Evolutionary conservation across 2,113 vertebrate genomes (phyloP).

Genomic region (Phocoena phocoena): DNA sequence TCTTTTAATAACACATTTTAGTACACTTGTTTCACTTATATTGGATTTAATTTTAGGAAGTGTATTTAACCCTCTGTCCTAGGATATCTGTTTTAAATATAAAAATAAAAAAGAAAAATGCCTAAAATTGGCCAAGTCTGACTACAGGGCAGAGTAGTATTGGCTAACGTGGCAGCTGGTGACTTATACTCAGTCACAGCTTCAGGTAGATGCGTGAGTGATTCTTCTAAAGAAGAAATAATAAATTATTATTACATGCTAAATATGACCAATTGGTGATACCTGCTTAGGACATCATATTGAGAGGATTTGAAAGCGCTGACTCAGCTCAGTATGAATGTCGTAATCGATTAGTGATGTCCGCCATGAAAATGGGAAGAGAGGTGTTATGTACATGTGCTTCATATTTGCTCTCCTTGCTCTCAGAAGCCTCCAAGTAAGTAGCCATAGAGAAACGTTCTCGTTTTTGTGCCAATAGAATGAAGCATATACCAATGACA

Average conservation of each 20-base stretch:
- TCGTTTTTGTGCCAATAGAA: neutral
- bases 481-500: neutral
- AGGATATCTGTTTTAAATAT: neutral
- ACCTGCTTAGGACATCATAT: neutral
- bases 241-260: neutral
- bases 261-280: neutral
- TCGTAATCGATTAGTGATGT: neutral
- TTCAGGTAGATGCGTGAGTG: neutral
- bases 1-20: neutral
- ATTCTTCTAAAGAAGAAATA: neutral
- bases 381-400: fast-evolving
- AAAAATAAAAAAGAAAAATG: neutral
- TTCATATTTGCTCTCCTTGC: neutral
- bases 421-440: neutral
- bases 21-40: neutral
- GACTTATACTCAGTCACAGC: neutral
- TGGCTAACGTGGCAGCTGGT: neutral
- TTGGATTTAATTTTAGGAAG: neutral
- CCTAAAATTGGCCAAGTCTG: neutral
- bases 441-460: neutral
- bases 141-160: neutral
- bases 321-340: neutral
- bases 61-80: neutral
- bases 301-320: neutral
- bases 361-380: neutral